Conservation (phyloP, 2,113 vertebrate genomes). For the Neogobius melanostomus region DNA sequence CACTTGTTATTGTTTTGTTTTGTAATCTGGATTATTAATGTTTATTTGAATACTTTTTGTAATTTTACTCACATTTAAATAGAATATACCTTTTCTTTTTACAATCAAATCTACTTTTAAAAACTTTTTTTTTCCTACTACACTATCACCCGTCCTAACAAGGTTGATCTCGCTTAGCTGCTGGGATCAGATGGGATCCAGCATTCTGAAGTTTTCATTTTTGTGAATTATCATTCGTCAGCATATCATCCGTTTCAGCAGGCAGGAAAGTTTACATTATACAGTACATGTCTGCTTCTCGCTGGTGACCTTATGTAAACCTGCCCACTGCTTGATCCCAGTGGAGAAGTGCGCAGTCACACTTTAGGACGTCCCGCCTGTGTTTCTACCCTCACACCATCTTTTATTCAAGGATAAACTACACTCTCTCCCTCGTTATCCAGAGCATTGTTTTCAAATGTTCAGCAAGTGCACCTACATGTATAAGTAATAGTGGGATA, state of each 20-base stretch:
- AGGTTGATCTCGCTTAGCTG: too few species aligned
- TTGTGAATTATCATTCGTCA: background rate
- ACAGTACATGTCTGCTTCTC: slow-evolving; percentile 7
- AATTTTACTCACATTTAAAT: too few species aligned
- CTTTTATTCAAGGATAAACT: slow-evolving; percentile 61
- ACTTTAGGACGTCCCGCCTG: slow-evolving; percentile 47
- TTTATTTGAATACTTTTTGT: too few species aligned
- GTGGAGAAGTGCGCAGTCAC: slow-evolving; percentile 47
- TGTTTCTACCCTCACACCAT: slow-evolving; percentile 46
- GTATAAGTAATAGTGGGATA: background rate
- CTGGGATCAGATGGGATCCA: too few species aligned
- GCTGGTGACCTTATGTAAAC: slow-evolving; percentile 61
- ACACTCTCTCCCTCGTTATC: background rate
- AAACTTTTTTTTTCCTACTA: too few species aligned
- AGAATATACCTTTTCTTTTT: too few species aligned
- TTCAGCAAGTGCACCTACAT: background rate
- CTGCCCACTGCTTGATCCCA: slow-evolving; percentile 44
- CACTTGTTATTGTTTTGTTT: too few species aligned
- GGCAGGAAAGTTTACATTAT: background rate
- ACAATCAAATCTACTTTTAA: too few species aligned
- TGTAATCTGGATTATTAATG: too few species aligned
- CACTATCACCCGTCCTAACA: too few species aligned
- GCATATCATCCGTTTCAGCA: background rate
- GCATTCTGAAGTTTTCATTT: too few species aligned
- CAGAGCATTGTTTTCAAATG: background rate